Conservation (phyloP, 2,888 invertebrate species). For the Cynaeus angustus region DNA sequence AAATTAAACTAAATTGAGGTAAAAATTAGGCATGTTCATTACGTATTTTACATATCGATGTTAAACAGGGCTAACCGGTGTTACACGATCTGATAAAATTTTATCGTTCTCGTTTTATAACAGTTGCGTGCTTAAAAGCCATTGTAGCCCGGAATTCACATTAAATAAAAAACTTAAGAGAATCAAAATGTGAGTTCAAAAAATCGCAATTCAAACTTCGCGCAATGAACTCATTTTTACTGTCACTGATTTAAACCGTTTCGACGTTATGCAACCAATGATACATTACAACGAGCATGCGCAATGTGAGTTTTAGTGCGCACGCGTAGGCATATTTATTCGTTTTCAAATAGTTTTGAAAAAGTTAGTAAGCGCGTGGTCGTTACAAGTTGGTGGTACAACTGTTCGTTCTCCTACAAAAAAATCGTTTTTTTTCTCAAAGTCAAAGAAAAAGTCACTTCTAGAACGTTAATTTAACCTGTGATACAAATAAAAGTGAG, state of each 20-base stretch:
- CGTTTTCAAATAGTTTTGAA: conserved; percentile 18
- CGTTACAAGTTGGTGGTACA: conserved; percentile 1
- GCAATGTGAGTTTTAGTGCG: neutral
- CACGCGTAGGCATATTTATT: neutral
- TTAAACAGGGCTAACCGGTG: neutral
- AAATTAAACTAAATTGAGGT: neutral
- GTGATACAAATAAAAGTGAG: neutral
- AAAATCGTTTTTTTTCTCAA: neutral
- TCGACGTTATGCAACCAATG: neutral
- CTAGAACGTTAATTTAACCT: neutral
- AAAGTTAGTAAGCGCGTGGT: conserved; percentile 14
- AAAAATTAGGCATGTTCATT: conserved; percentile 6
- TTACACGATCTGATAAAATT: conserved; percentile 1
- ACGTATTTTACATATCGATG: neutral
- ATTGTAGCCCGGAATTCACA: neutral
- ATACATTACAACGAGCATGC: neutral
- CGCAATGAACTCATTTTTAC: no score
- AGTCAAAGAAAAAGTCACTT: neutral
- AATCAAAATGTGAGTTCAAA: no score
- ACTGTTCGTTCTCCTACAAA: conserved; percentile 7
- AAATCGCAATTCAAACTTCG: no score
- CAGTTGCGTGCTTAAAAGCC: neutral
- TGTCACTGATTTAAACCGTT: no score
- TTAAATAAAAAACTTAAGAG: no score
- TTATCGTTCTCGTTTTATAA: neutral